Conservation (phyloP, 2,797 vertebrate species). For the Mallotus villosus region DNA sequence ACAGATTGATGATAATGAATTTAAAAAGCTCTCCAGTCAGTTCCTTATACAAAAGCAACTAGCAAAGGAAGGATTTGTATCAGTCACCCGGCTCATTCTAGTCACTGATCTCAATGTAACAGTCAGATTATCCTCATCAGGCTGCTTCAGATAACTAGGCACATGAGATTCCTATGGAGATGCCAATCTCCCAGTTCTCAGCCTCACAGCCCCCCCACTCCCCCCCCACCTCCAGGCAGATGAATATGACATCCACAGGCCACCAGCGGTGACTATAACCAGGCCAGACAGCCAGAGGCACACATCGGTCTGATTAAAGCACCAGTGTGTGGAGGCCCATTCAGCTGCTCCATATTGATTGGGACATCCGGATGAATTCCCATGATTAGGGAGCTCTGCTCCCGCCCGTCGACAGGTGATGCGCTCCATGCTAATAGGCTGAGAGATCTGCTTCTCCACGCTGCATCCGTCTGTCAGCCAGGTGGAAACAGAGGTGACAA, state of each 20-base stretch:
- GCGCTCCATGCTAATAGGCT: constrained; percentile 63
- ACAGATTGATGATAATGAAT: not conserved
- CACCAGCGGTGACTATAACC: constrained; percentile 1
- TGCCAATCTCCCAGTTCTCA: not conserved
- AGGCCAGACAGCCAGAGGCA: constrained; percentile 34
- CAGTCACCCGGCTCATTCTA: not conserved
- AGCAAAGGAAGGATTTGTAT: not conserved
- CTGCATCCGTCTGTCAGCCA: constrained; percentile 60
- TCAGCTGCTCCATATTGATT: constrained; percentile 66
- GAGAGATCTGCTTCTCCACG: constrained; percentile 59
- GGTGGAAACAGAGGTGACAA: constrained; percentile 68
- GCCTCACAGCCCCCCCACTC: no score
- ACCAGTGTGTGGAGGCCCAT: constrained; percentile 56
- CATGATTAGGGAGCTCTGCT: constrained; percentile 58
- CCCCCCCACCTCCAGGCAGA: not conserved
- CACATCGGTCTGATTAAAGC: constrained; percentile 56
- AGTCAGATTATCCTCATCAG: not conserved
- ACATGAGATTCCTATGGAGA: not conserved
- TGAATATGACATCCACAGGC: no score
- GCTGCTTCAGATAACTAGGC: not conserved
- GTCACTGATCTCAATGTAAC: not conserved
- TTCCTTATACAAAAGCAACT: not conserved
- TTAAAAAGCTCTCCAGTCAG: not conserved
- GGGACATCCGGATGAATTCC: constrained; percentile 66
- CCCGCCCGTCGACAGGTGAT: constrained; percentile 63